These are phyloP conservation scores for Chrysodeixis includens DNA, from an alignment of 2,888 invertebrate genomes.

Conservation along the genomic window DNA sequence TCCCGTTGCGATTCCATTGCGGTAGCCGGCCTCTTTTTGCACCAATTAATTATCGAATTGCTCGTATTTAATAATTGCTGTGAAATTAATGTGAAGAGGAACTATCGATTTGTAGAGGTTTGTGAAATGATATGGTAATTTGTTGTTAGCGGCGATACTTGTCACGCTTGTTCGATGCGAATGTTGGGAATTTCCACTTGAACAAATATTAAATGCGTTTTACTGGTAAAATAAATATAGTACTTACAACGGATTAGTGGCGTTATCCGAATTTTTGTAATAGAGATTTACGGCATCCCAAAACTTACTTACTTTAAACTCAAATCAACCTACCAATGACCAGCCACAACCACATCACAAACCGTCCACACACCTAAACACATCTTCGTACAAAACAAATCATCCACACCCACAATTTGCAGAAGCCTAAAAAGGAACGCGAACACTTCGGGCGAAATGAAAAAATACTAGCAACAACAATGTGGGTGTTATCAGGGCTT, in stretches of 20 bases:
- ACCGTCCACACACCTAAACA: constrained; percentile 18
- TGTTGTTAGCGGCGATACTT: constrained; percentile 27
- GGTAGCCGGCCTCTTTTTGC: constrained; percentile 85
- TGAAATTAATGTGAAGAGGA: constrained; percentile 83
- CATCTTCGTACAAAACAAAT: constrained; percentile 41
- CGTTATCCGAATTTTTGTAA: too few relatives aligned
- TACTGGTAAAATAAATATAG: neutral
- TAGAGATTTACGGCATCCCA: too few relatives aligned
- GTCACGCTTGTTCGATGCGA: constrained; percentile 5
- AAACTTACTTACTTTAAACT: neutral
- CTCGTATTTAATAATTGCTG: constrained; percentile 86
- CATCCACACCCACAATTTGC: constrained; percentile 39
- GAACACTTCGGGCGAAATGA: constrained; percentile 74
- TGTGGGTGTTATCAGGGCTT: constrained; percentile 79
- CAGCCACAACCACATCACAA: neutral
- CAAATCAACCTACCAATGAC: neutral
- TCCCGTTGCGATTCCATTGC: constrained; percentile 81
- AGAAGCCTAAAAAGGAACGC: constrained; percentile 55
- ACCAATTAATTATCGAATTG: constrained; percentile 88
- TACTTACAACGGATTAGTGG: too few relatives aligned
- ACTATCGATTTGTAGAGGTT: constrained; percentile 65
- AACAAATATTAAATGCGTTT: neutral
- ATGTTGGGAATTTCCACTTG: neutral
- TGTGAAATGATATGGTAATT: constrained; percentile 45
- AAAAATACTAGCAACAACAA: constrained; percentile 83